Percentiles rank a stretch among this genome's conserved stretches.
Conservation (phyloP, 2,797 vertebrate species). For the Paedocypris micromegethes region DNA sequence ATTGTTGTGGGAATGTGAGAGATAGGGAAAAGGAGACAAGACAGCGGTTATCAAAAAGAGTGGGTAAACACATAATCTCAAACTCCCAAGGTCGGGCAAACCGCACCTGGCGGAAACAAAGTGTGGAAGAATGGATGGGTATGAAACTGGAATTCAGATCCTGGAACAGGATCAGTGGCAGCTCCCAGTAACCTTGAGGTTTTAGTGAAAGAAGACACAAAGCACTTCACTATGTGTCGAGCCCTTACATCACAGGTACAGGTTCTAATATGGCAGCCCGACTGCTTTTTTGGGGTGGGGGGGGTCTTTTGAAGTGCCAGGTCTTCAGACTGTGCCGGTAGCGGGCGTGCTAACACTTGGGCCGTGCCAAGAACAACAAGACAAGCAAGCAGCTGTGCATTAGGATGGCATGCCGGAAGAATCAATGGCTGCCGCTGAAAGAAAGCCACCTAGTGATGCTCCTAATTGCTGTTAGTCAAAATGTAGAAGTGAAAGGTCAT, state of each 20-base stretch:
- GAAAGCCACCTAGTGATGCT: conserved; percentile 56
- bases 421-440: conserved; percentile 70
- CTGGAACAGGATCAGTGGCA: conserved; percentile 68
- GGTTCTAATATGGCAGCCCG: conserved; percentile 51
- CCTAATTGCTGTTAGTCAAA: conserved; percentile 60
- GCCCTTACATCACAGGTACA: conserved; percentile 8
- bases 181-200: conserved; percentile 61
- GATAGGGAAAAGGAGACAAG: conserved; percentile 49
- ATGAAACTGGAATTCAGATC: conserved; percentile 55
- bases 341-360: conserved; percentile 57
- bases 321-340: conserved; percentile 59
- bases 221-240: conserved; percentile 45
- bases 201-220: conserved; percentile 55
- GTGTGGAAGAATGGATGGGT: conserved; percentile 46
- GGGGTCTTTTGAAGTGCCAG: conserved; percentile 65
- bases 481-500: conserved; percentile 52
- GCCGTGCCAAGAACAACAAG: conserved; percentile 69
- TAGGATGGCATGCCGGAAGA: conserved; percentile 62
- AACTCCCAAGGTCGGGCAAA: conserved; percentile 56
- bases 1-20: conserved; percentile 51
- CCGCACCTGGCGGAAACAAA: conserved; percentile 52
- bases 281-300: conserved; percentile 46
- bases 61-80: conserved; percentile 56
- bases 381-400: conserved; percentile 67
- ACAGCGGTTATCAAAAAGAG: conserved; percentile 51